Base-by-base conservation (phyloP, 2,888 invertebrate genomes). In the Scaeva pyrastri region DNA sequence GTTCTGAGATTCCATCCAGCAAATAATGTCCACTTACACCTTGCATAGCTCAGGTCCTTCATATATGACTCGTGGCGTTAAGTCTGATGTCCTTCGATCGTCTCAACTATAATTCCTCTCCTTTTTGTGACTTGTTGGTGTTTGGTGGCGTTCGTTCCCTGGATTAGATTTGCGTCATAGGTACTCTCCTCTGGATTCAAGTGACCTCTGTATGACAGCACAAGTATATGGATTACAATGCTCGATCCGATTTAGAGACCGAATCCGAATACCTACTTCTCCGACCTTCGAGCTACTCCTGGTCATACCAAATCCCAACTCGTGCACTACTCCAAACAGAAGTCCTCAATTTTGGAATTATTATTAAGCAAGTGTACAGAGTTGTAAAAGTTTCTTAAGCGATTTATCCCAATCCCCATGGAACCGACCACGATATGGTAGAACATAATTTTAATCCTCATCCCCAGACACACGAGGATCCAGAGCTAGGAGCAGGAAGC, bases 321-420 rank as follows among this genome's bases (percentile, higher is more conserved):
- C 6, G 4, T 31, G 31, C 31, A 31, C 8, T 31, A 31, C 26
- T 45, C 10, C 7, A 5, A 48, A 19, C 19, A 52, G 39, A 39
- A 58, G 55, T 66, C 74, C 74, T 80, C 41, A 74, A 64, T 74
- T 84, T 71, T 58, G 64, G 58, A 84, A 84, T 75, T 80, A 75
- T 75, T 80, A 75, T 71, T 75, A 71, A 66, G 64, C 74, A 71
- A 79, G 70, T 71, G 84, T 84, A 74, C 73, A 66, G n/a, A n/a
- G 79, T 80, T 75, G 74, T 43, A 56, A 71, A 75, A 71, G 75
- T 75, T 84, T 43, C 71, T 75, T 64, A 75, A 79, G 70, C 71
- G 71, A 84, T 79, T 71, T 72, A 75, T 71, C 52, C 39, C 55
- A 48, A 48, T 70, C 39, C 80, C 52, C 39, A n/a, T 26, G 36